phyloP scores from a whole-genome alignment of 2,888 invertebrate genomes.

The Platynereis dumerilii region DNA sequence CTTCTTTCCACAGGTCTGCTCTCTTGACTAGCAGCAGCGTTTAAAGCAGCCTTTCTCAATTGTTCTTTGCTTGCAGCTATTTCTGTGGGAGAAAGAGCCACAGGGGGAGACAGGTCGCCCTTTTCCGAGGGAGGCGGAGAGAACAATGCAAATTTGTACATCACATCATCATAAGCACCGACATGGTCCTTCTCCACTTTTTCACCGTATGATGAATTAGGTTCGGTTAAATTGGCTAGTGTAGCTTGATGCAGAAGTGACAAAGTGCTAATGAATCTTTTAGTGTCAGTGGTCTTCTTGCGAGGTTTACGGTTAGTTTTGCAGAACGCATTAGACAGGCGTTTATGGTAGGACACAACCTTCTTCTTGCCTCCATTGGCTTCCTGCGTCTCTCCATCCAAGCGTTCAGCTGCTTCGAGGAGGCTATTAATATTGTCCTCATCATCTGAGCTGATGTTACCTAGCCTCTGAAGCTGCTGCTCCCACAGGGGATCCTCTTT shows the following conservation, averaged over 20 bases:
- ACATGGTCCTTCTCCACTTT: constrained; percentile 38
- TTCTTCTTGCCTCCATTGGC: constrained; percentile 16
- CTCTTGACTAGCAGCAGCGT: too few species aligned
- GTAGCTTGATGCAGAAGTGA: constrained; percentile 55
- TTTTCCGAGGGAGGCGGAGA: constrained; percentile 50
- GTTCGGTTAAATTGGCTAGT: constrained; percentile 46
- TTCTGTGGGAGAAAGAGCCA: constrained; percentile 49
- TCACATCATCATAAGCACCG: constrained; percentile 44
- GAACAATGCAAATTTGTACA: constrained; percentile 50
- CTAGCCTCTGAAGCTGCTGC: constrained; percentile 19
- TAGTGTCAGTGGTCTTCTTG: constrained; percentile 23
- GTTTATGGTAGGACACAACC: constrained; percentile 20
- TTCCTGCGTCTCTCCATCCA: background rate
- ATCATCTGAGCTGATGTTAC: background rate
- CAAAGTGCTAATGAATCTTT: constrained; percentile 47
- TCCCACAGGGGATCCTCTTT: constrained; percentile 23
- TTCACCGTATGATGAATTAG: constrained; percentile 34
- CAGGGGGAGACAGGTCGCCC: constrained; percentile 47
- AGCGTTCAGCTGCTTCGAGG: background rate
- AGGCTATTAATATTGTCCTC: background rate
- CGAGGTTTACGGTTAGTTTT: constrained; percentile 11
- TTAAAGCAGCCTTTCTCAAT: too few species aligned
- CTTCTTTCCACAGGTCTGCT: constrained; percentile 1
- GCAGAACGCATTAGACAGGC: constrained; percentile 25
- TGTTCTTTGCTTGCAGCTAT: constrained; percentile 14